phyloP scores from a whole-genome alignment of 2,888 invertebrate species.

The Limenitis camilla region DNA sequence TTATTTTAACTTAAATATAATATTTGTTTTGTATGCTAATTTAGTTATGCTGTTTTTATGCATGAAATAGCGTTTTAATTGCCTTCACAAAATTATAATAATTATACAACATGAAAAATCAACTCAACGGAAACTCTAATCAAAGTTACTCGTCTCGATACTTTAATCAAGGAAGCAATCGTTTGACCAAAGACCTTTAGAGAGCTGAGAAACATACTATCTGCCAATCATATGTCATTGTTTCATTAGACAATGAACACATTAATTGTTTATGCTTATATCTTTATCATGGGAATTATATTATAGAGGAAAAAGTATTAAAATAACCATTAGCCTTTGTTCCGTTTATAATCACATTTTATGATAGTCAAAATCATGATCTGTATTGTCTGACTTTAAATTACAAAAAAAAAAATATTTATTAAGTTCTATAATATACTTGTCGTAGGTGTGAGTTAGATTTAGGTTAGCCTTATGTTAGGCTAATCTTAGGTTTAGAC shows the following conservation, averaged over 20 bases:
- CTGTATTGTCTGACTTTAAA: no score
- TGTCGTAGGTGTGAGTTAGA: no score
- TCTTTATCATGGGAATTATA: background rate
- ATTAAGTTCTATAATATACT: no score
- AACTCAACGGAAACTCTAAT: conserved; percentile 1
- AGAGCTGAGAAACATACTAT: conserved; percentile 18
- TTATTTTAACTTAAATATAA: no score
- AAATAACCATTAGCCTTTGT: background rate
- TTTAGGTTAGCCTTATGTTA: no score
- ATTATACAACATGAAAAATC: background rate
- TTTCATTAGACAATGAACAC: conserved; percentile 1
- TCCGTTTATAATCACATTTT: no score
- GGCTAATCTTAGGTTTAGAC: no score
- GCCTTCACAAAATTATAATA: no score
- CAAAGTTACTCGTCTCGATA: conserved; percentile 1
- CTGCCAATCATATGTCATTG: conserved; percentile 11
- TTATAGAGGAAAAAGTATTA: background rate
- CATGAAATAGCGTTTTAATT: no score
- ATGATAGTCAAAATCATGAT: no score
- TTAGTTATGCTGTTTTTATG: no score
- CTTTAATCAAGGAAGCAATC: conserved; percentile 17
- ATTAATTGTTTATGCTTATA: background rate
- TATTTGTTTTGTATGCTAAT: no score
- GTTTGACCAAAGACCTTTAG: conserved; percentile 20
- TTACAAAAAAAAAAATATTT: background rate